A percentile compares a stretch with the other conserved stretches of the same genome.
phyloP scores from a whole-genome alignment of 2,113 vertebrate genomes.

The Junco hyemalis region DNA sequence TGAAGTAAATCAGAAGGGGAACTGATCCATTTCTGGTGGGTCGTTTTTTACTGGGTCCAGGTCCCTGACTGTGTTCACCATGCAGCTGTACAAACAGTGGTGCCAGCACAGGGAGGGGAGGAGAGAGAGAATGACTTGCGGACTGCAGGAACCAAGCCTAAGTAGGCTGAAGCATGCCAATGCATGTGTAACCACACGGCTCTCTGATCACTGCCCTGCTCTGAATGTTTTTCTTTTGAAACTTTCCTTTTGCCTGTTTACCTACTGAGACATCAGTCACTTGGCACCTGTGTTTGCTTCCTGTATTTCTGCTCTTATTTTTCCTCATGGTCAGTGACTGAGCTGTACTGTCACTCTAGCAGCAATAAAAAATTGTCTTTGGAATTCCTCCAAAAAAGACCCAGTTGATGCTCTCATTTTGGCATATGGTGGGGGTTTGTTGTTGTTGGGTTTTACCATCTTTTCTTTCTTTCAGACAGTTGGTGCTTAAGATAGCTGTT shows the following conservation, averaged over 20 bases:
- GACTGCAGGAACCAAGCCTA: neutral
- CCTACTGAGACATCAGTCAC: neutral
- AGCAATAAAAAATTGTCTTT: neutral
- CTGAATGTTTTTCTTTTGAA: constrained; percentile 12
- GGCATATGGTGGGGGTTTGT: rapidly evolving
- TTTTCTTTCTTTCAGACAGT: neutral
- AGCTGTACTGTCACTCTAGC: neutral
- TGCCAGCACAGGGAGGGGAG: neutral
- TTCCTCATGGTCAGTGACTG: neutral
- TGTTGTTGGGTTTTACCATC: neutral
- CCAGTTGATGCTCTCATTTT: neutral
- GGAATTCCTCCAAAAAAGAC: neutral
- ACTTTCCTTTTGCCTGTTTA: constrained; percentile 2
- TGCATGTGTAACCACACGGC: neutral
- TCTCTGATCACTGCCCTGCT: neutral
- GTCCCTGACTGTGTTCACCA: neutral
- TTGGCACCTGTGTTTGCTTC: constrained; percentile 32
- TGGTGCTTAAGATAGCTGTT: neutral
- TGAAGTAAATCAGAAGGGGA: constrained; percentile 5
- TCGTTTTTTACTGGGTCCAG: neutral
- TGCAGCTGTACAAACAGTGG: constrained; percentile 38
- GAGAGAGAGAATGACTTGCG: neutral
- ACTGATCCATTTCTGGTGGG: neutral
- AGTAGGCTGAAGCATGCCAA: neutral
- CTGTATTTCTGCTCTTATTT: constrained; percentile 12